phyloP scores from a whole-genome alignment of 1,140 invertebrate genomes.

The Tetraneura akinire region DNA sequence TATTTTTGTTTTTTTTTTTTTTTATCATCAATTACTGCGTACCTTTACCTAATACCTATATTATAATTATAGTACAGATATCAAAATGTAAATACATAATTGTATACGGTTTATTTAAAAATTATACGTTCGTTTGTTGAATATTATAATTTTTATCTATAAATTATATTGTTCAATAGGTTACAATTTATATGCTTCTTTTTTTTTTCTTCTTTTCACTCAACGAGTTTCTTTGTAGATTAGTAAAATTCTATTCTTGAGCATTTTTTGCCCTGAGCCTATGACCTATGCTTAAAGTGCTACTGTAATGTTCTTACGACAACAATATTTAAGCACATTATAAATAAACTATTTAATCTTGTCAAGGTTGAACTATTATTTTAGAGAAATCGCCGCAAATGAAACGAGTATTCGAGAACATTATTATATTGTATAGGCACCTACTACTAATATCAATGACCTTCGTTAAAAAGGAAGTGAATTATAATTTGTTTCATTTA shows the following conservation, averaged over 20 bases:
- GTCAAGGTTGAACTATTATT: constrained; percentile 38
- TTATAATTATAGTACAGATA: too few species aligned
- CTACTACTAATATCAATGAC: constrained; percentile 40
- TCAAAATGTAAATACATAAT: too few species aligned
- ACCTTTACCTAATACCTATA: too few species aligned
- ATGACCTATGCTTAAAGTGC: background rate
- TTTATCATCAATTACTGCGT: too few species aligned
- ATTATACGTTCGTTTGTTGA: too few species aligned
- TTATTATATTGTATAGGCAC: constrained; percentile 6
- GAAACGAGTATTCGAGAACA: background rate
- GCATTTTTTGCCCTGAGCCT: background rate
- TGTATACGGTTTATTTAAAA: too few species aligned
- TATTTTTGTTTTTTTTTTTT: too few species aligned
- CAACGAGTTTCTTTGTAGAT: background rate
- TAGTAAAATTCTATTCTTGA: constrained; percentile 16
- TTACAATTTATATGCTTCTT: too few species aligned
- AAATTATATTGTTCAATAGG: too few species aligned
- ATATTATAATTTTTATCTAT: too few species aligned
- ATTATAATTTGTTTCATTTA: constrained; percentile 24
- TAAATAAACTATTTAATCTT: constrained; percentile 24
- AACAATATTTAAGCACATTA: constrained; percentile 28
- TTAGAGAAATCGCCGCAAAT: constrained; percentile 37
- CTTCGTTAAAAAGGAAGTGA: constrained; percentile 41
- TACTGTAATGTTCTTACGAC: background rate
- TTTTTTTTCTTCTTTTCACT: background rate